A percentile compares a stretch with the other conserved stretches of the same genome.
phyloP scores from a whole-genome alignment of 2,797 vertebrate genomes.

The Sebastes itinus region DNA sequence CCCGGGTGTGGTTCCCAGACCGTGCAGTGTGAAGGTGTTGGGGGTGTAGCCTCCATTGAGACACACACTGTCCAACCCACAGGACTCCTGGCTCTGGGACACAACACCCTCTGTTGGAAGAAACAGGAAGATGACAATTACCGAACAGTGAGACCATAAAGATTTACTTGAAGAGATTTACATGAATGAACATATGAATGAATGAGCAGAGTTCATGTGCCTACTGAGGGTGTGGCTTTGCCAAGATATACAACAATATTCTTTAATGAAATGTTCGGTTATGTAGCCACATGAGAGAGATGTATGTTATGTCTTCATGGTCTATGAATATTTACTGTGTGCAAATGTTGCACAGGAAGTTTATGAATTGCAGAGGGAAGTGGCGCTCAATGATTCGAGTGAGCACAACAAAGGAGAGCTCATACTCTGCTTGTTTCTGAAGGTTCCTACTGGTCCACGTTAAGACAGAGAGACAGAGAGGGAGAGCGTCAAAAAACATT shows the following conservation, averaged over 20 bases:
- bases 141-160: not conserved
- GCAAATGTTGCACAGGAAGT: slow-evolving; percentile 28
- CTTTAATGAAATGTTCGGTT: slow-evolving; percentile 57
- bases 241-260: not conserved
- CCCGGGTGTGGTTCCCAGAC: slow-evolving; percentile 82
- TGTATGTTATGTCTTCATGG: slow-evolving; percentile 61
- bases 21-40: slow-evolving; percentile 93
- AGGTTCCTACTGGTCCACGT: slow-evolving; percentile 85
- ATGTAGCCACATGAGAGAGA: slow-evolving; percentile 52
- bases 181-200: slow-evolving; percentile 51
- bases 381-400: slow-evolving; percentile 63
- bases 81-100: slow-evolving; percentile 89
- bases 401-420: slow-evolving; percentile 73
- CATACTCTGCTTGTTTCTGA: slow-evolving; percentile 89
- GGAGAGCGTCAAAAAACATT: slow-evolving; percentile 54
- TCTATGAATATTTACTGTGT: slow-evolving; percentile 40
- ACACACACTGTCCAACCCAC: slow-evolving; percentile 91
- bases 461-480: slow-evolving; percentile 69
- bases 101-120: slow-evolving; percentile 84
- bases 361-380: slow-evolving; percentile 50
- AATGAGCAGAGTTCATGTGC: slow-evolving; percentile 56
- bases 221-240: slow-evolving; percentile 38
- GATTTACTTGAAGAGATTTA: not conserved
- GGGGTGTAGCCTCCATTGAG: slow-evolving; percentile 95
- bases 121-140: slow-evolving; percentile 31